Conservation (phyloP, 2,888 invertebrate genomes). For the Eupithecia vulgata region DNA sequence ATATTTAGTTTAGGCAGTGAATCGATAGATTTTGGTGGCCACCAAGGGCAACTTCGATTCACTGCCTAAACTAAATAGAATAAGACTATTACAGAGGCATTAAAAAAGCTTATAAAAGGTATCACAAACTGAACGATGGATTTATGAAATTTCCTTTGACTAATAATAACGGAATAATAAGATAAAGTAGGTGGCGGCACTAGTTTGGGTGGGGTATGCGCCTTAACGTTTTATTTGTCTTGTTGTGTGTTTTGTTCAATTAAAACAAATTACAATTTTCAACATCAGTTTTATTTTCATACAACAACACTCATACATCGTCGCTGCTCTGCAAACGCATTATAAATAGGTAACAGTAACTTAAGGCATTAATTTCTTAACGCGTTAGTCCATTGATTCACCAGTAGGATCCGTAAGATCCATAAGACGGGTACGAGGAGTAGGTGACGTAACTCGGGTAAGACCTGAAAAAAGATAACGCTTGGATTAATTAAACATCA, state of each 20-base stretch:
- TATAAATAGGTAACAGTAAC: conserved; percentile 30
- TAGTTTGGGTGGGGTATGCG: too few relatives aligned
- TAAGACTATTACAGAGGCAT: too few relatives aligned
- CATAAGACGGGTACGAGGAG: conserved; percentile 44
- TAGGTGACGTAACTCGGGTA: conserved; percentile 47
- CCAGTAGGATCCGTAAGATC: conserved; percentile 37
- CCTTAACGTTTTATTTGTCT: too few relatives aligned
- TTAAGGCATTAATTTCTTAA: conserved; percentile 26
- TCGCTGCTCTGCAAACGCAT: conserved; percentile 20
- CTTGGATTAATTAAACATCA: background rate
- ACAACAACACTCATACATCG: background rate
- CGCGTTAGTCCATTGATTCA: conserved; percentile 39
- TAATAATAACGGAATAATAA: too few relatives aligned
- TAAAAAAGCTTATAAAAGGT: too few relatives aligned
- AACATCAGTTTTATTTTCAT: conserved; percentile 39
- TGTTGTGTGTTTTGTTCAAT: background rate
- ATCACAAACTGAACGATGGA: too few relatives aligned
- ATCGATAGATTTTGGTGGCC: too few relatives aligned
- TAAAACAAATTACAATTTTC: conserved; percentile 28
- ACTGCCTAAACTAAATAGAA: too few relatives aligned
- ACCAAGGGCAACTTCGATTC: too few relatives aligned
- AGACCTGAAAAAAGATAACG: conserved; percentile 47
- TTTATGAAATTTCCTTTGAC: too few relatives aligned
- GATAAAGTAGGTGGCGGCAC: too few relatives aligned
- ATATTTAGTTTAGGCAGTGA: too few relatives aligned